A percentile compares a stretch with the other conserved stretches of the same genome.
Conservation (phyloP, 2,888 invertebrate genomes). For the Euzophera pinguis region DNA sequence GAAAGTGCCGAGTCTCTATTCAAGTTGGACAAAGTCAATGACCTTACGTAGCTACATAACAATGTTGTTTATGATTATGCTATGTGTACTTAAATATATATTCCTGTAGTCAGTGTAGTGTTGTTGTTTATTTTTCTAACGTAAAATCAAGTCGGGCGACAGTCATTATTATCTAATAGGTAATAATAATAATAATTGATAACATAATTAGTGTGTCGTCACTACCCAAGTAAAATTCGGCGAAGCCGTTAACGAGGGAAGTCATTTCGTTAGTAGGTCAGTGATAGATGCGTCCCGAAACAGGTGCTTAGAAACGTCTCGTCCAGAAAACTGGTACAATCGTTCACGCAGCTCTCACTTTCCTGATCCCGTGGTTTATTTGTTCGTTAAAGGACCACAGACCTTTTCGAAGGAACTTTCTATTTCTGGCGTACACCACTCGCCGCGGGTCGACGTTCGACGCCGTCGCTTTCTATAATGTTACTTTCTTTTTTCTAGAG, state of each 20-base stretch:
- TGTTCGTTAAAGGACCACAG: slow-evolving; percentile 71
- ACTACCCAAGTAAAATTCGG: slow-evolving; percentile 29
- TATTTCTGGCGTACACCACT: slow-evolving; percentile 72
- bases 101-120: slow-evolving; percentile 11
- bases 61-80: slow-evolving; percentile 19
- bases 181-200: slow-evolving; percentile 41
- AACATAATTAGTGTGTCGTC: slow-evolving; percentile 34
- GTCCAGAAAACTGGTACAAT: slow-evolving; percentile 59
- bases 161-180: slow-evolving; percentile 32
- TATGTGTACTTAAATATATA: slow-evolving; percentile 1
- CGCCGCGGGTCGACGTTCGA: slow-evolving; percentile 69
- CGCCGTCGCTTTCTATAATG: slow-evolving; percentile 71
- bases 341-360: slow-evolving; percentile 70
- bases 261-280: slow-evolving; percentile 65
- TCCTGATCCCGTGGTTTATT: slow-evolving; percentile 67
- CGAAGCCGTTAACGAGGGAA: slow-evolving; percentile 42
- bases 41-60: slow-evolving; percentile 36
- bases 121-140: neutral
- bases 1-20: slow-evolving; percentile 64
- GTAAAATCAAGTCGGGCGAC: slow-evolving; percentile 7
- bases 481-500: slow-evolving; percentile 74
- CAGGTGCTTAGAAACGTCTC: slow-evolving; percentile 36
- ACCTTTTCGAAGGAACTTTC: slow-evolving; percentile 73
- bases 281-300: slow-evolving; percentile 39
- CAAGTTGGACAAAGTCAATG: slow-evolving; percentile 54